These are phyloP conservation scores for Cyclophora punctaria DNA, from an alignment of 2,888 invertebrate species.

Conservation along the genomic window DNA sequence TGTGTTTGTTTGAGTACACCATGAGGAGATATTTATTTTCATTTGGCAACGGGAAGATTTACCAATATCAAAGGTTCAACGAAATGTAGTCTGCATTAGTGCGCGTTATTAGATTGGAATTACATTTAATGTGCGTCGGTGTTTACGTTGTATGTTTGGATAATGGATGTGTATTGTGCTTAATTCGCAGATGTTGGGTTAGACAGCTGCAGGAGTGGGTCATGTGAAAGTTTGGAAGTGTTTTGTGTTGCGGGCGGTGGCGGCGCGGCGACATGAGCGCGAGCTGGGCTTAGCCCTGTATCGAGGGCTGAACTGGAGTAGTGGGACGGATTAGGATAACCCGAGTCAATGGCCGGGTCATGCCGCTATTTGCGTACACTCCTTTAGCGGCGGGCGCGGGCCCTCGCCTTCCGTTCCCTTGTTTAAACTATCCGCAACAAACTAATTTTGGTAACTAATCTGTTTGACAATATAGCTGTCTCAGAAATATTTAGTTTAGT, in stretches of 20 bases:
- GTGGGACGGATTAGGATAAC: conserved; percentile 74
- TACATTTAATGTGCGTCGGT: conserved; percentile 6
- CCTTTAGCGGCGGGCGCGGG: conserved; percentile 36
- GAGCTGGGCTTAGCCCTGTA: conserved; percentile 29
- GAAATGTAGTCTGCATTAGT: conserved; percentile 23
- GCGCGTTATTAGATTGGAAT: conserved; percentile 19
- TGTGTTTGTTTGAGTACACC: conserved; percentile 47
- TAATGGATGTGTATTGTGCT: conserved; percentile 6
- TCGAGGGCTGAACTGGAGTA: conserved; percentile 61
- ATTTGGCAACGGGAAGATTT: conserved; percentile 38
- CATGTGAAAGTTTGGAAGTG: conserved; percentile 45
- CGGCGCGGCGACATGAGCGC: conserved; percentile 18
- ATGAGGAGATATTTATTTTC: conserved; percentile 60
- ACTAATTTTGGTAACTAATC: conserved; percentile 61
- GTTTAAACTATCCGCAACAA: conserved; percentile 53
- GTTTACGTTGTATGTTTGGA: conserved; percentile 9
- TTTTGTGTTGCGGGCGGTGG: conserved; percentile 20
- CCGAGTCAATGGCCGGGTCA: conserved; percentile 75
- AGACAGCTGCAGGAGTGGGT: conserved; percentile 43
- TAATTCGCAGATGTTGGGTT: conserved; percentile 25
- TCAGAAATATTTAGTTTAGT: conserved; percentile 18
- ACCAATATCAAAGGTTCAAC: conserved; percentile 32
- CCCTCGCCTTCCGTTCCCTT: conserved; percentile 49
- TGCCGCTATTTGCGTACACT: conserved; percentile 66
- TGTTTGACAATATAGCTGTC: conserved; percentile 41